Evolutionary conservation across 2,888 invertebrate species (phyloP), one percentile per base, ranked within the genome.

Genomic region (Chymomyza caudatula): DNA sequence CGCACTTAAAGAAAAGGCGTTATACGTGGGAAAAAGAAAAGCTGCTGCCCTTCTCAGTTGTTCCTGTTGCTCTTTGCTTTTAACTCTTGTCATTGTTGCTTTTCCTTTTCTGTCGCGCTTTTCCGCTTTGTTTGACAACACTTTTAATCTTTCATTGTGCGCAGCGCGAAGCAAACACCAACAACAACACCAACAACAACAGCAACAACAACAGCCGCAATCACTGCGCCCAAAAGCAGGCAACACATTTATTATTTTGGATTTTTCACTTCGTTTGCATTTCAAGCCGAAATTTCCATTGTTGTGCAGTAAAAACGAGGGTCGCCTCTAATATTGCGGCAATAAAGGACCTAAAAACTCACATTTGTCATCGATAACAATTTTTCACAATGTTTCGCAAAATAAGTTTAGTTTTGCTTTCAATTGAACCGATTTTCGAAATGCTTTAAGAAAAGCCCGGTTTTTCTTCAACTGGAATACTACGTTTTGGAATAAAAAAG

Each of bases 141-240:
- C 55, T 66, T 66, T 60, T 66, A 66, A 67, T 67, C 60, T 60
- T 60, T 67, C 56, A 44, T 54, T n/a, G 42, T 44, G 55, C 22
- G 60, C 25, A 23, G 29, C 58, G 42, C 47, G 19, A 37, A 11
- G 29, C 11, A 37, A 37, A 37, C 29, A 37, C 8, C 29, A 37
- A 8, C 25, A 25, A 25, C 25, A 25, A 25, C 25, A 25, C 25
- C 29, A 37, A 4, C 29, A 37, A 37, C 29, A 37, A 37, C n/a
- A 43, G 25, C 53, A n/a, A 51, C 19, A 43, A 11, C 29, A 11
- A 11, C 29, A 37, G 29, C 29, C 29, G 2, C 29, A 37, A 37
- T 49, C 37, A 44, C 25, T 8, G 29, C 52, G 55, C 52, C 42
- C 5, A 20, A 55, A 52, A 47, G 63, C 43, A 51, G 22, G 43